phyloP scores from a whole-genome alignment of 2,797 vertebrate genomes.

The Oreochromis grahami region DNA sequence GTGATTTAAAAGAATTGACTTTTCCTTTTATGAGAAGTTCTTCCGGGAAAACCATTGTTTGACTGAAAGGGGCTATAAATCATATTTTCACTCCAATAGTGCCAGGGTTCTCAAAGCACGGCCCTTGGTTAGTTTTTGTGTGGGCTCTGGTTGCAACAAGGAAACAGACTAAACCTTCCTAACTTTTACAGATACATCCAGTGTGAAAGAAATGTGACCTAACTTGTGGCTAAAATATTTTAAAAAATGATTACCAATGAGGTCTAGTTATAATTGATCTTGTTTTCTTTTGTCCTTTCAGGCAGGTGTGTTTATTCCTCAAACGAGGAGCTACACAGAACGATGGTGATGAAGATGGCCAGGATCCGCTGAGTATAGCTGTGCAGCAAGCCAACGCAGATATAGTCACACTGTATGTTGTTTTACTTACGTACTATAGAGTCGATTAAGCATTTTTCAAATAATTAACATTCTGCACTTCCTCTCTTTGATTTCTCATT shows the following conservation, averaged over 20 bases:
- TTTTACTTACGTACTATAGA: not conserved
- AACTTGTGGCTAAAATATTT: not conserved
- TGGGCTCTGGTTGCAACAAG: not conserved
- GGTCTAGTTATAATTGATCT: not conserved
- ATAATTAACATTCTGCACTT: not conserved
- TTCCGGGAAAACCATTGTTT: not conserved
- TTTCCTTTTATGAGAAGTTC: not conserved
- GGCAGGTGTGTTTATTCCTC: conserved; percentile 96
- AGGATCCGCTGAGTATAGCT: conserved; percentile 91
- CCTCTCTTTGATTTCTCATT: not conserved
- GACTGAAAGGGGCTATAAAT: not conserved
- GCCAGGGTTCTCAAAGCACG: not conserved
- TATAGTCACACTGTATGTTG: conserved; percentile 92
- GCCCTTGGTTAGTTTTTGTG: not conserved
- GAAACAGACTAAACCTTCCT: not conserved
- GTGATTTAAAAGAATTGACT: not conserved
- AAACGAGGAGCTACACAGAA: conserved; percentile 93
- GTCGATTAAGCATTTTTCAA: not conserved
- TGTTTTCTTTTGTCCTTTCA: conserved; percentile 46
- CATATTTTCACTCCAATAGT: not conserved
- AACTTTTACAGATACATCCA: not conserved
- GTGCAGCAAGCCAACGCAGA: conserved; percentile 95
- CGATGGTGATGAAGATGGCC: conserved; percentile 85
- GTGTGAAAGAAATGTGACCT: not conserved
- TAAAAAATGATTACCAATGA: accelerated